Base-by-base conservation (phyloP, 2,797 vertebrate genomes). In the Lacerta agilis region DNA sequence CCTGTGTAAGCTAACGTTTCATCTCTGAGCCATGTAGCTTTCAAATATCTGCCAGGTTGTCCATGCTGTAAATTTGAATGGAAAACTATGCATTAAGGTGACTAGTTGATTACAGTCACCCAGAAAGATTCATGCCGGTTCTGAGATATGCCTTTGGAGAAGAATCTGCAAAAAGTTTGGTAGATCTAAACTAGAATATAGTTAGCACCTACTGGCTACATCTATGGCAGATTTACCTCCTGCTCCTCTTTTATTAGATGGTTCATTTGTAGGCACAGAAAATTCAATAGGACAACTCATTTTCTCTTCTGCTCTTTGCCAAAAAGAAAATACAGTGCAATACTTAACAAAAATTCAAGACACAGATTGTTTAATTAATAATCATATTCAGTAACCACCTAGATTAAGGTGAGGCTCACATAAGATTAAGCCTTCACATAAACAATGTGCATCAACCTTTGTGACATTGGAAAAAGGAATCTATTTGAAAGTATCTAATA, bases 131-230 rank as follows among this genome's bases (percentile, higher is more conserved):
- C 84, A 20, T 58, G 81, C 55, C 86, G 86, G 85, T 79, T 5
- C 58, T 55, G 9, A 79, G 11, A 45, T 76, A 89, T 66, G 8
- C 17, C 45, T 64, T 71, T 36, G 43, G 86, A 55, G 90, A 92
- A 93, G 88, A 93, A 94, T 94, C 90, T 94, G 73, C 92, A 88
- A 90, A 93, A 93, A 90, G 86, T 92, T 87, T 90, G 90, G 87
- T 91, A 87, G 90, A 85, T 93, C 80, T 92, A 76, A 92, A 90
- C 91, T 88, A 84, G 87, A 90, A 64, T 90, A 91, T 87, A 92
- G 87, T 89, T 64, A 10, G 5, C 36, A 93, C 92, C 90, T 93
- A 93, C 87, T 94, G 72, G 89, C 94, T 95, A 92, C 81, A 81
- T 84, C 91, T 94, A 86, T 87, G 91, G 94, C 84, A 90, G 88